A percentile compares a stretch with the other conserved stretches of the same genome.
Conservation (phyloP, 2,113 vertebrate species). For the Petrocephalus zakoni region DNA sequence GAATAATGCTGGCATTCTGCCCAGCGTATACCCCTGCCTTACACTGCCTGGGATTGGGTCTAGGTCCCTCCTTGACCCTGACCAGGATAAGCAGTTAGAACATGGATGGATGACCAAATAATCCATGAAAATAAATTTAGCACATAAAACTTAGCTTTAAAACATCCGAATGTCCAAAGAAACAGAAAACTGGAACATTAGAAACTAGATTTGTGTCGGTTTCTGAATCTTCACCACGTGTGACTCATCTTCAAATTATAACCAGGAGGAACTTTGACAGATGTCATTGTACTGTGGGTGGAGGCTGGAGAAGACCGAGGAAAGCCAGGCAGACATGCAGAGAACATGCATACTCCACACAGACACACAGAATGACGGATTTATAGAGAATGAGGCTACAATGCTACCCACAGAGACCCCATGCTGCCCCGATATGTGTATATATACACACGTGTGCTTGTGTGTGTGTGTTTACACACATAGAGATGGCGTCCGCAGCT, state of each 20-base stretch:
- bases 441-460: neutral
- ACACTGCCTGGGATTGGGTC: too few relatives aligned
- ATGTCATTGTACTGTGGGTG: neutral
- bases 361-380: neutral
- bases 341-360: neutral
- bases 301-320: neutral
- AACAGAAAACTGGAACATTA: neutral
- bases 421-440: neutral
- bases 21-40: too few relatives aligned
- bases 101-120: neutral
- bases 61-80: neutral
- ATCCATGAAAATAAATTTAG: neutral
- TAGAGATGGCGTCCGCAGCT: conserved; percentile 2
- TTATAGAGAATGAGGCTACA: neutral
- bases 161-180: neutral
- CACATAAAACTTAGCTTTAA: neutral
- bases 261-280: neutral
- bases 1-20: neutral
- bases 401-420: neutral
- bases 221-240: neutral
- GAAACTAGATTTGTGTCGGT: neutral
- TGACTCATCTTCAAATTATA: neutral
- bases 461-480: neutral
- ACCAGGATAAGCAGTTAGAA: neutral
- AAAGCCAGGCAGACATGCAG: neutral